Evolutionary conservation across 2,113 vertebrate genomes (phyloP), one percentile per base, ranked within the genome.

Genomic region (Lophura nycthemera): DNA sequence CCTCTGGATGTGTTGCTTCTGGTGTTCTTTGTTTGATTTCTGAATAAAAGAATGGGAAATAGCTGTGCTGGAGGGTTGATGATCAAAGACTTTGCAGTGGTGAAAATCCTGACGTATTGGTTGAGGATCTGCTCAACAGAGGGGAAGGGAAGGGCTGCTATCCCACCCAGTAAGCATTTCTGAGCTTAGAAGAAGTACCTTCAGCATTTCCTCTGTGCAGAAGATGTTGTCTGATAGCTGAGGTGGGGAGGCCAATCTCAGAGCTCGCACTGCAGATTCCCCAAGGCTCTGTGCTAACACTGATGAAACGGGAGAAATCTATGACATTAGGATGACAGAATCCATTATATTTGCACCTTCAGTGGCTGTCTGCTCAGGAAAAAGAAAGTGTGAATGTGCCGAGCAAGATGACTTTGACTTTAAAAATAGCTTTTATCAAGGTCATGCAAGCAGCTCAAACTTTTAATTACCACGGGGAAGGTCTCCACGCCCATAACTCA

Each of bases 341-440:
- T 83, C 95, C 95, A 96, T 97, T 97, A 97, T 83, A 93, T 92
- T 98, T 97, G 61, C 96, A 98, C 96, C 57, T 98, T 96, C 78
- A 76, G 86, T 71, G 65, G 66, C 93, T 97, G 86, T 85, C 96
- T 95, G 32, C 52, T 83, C 83, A 57, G 91, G 81, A 95, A 79
- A 69, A 85, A 85, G 93, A 82, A 97, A 88, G 97, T 98, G 97
- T 98, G 97, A 98, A 97, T 95, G 77, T 91, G 92, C 80, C 83
- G 94, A 96, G 93, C 76, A 89, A 77, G 74, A 91, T 95, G 92
- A 85, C 93, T 94, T 95, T 85, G 96, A 93, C 97, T 97, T 92
- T 89, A 76, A 76, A 69, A 95, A 57, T 29, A 7, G 25, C 65
- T 88, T 94, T 84, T 93, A 88, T 56, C 92, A 96, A 96, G 96